These are phyloP conservation scores for Anser cygnoides DNA, from an alignment of 2,113 vertebrate species.

Conservation along the genomic window DNA sequence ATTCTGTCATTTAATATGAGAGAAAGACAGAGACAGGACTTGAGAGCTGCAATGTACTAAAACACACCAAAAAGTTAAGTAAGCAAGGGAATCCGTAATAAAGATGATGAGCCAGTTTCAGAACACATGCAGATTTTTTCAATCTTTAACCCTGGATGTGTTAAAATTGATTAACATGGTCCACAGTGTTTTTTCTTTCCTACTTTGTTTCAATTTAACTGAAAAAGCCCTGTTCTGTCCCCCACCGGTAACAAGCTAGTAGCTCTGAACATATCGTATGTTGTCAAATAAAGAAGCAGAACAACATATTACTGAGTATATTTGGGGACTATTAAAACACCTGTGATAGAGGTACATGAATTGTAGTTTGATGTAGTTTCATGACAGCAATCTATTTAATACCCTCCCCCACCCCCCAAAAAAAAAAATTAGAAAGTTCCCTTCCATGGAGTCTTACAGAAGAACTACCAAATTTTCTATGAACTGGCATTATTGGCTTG, in stretches of 20 bases:
- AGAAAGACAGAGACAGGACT: not conserved
- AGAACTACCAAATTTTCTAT: conserved; percentile 27
- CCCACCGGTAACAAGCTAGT: not conserved
- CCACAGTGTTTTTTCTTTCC: not conserved
- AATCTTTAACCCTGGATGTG: not conserved
- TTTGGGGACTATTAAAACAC: not conserved
- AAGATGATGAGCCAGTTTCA: not conserved
- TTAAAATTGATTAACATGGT: not conserved
- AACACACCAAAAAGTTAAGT: not conserved
- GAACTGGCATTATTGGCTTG: conserved; percentile 35
- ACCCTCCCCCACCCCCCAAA: too few relatives aligned
- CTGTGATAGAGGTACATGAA: not conserved
- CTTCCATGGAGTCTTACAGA: conserved; percentile 3
- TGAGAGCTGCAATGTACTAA: not conserved
- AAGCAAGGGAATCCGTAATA: not conserved
- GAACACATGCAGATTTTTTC: not conserved
- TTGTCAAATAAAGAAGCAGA: not conserved
- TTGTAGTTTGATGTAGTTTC: not conserved
- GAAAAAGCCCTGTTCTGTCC: not conserved
- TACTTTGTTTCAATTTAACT: not conserved
- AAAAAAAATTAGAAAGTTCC: not conserved
- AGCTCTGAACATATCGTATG: not conserved
- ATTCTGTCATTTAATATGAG: not conserved
- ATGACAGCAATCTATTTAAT: not conserved
- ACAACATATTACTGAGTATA: not conserved